Evolutionary conservation across 53 echinoderm and acorn worm species (phyloP).

Genomic region (Apostichopus leukothele): DNA sequence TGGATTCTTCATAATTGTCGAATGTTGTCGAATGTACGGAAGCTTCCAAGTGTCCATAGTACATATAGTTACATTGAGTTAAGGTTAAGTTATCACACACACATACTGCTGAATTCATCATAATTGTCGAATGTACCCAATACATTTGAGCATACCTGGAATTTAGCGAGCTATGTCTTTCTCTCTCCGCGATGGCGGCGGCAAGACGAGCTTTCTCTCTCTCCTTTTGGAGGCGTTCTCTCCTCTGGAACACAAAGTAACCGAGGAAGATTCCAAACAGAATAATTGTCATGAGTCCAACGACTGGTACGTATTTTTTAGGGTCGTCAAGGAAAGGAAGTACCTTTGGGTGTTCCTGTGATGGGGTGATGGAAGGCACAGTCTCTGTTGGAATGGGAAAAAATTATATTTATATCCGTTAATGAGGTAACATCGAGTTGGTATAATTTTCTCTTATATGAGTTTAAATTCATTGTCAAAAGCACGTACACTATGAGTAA

Average conservation of each 20-base stretch:
- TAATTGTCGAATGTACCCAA: no score
- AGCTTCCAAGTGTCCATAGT: no score
- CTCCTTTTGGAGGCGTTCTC: neutral
- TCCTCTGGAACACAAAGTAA: slow-evolving; percentile 46
- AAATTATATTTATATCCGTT: no score
- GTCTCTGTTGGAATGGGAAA: slow-evolving; percentile 57
- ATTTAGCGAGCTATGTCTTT: slow-evolving; percentile 33
- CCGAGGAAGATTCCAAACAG: slow-evolving; percentile 72
- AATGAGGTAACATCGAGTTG: no score
- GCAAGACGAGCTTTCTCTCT: slow-evolving; percentile 26
- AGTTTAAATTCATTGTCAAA: no score
- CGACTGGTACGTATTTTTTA: slow-evolving; percentile 73
- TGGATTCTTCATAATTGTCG: no score
- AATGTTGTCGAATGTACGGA: no score
- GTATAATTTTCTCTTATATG: no score
- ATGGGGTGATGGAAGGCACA: slow-evolving; percentile 63
- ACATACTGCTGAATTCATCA: no score
- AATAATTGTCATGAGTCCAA: slow-evolving; percentile 67
- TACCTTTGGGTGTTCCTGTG: neutral
- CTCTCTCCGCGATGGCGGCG: slow-evolving; percentile 40
- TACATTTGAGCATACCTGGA: slow-evolving; percentile 16
- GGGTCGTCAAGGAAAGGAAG: slow-evolving; percentile 84
- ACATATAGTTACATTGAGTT: no score
- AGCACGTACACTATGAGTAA: no score
- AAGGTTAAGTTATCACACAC: no score